A percentile compares a stretch with the other conserved stretches of the same genome.
These are phyloP conservation scores for Paradoxurus hermaphroditus DNA, from an alignment of 2,113 vertebrate species.

Conservation along the genomic window DNA sequence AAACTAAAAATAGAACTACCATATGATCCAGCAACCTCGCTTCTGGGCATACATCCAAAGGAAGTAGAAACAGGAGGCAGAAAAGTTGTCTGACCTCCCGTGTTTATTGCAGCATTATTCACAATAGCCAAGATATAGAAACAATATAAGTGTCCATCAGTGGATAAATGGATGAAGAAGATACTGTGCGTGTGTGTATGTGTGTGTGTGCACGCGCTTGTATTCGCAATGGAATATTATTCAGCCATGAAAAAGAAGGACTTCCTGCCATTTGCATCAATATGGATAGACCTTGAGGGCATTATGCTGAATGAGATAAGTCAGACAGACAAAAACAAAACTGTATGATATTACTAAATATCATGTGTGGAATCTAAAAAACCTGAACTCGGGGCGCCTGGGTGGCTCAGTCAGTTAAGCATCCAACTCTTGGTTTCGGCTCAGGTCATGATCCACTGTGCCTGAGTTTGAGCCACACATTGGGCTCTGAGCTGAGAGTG, in stretches of 20 bases:
- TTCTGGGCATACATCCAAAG: neutral
- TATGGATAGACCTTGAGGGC: neutral
- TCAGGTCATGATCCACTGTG: no score
- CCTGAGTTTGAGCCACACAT: no score
- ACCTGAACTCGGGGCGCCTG: neutral
- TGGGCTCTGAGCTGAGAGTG: no score
- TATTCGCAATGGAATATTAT: neutral
- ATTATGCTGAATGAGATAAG: neutral
- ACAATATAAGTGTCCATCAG: neutral
- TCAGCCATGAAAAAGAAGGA: neutral
- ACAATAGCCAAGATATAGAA: neutral
- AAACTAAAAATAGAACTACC: neutral
- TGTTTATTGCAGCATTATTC: neutral
- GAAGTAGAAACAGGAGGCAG: neutral
- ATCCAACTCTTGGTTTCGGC: no score
- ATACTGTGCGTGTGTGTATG: neutral
- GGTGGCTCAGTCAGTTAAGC: no score
- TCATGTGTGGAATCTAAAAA: neutral
- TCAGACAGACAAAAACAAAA: neutral
- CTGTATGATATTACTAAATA: neutral
- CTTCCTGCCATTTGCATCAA: neutral
- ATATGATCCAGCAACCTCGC: neutral
- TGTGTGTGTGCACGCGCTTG: fast-evolving
- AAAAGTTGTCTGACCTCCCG: neutral
- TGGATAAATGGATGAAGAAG: neutral